These are phyloP conservation scores for Lycaon pictus DNA, from an alignment of 2,113 vertebrate genomes.

Conservation along the genomic window DNA sequence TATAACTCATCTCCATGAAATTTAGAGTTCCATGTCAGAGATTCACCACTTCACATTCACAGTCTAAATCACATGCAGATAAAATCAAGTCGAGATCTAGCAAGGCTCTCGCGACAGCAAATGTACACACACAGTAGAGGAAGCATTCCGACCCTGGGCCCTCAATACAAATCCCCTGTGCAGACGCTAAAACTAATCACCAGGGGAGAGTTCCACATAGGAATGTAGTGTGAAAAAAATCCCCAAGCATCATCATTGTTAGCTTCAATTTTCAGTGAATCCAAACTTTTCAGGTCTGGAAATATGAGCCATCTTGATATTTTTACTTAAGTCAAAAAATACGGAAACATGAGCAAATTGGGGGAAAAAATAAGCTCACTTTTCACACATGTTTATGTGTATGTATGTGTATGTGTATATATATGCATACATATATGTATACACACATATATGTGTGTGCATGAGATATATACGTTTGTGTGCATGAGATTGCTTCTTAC, in stretches of 20 bases:
- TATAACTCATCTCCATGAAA: conserved; percentile 42
- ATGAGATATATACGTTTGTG: neutral
- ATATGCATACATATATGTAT: no score
- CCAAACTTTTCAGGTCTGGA: conserved; percentile 22
- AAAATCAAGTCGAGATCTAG: conserved; percentile 36
- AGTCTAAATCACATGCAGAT: conserved; percentile 29
- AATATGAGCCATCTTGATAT: neutral
- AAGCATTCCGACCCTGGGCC: neutral
- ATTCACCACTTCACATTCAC: neutral
- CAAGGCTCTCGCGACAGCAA: neutral
- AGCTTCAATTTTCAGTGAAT: conserved; percentile 33
- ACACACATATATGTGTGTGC: neutral
- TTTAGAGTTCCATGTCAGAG: conserved; percentile 23
- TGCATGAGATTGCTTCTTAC: neutral
- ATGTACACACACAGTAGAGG: neutral
- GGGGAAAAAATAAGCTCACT: neutral
- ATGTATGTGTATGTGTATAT: neutral
- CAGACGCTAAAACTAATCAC: neutral
- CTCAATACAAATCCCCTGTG: neutral
- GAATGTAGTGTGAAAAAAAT: neutral
- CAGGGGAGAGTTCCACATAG: neutral
- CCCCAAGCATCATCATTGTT: neutral
- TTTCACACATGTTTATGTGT: neutral
- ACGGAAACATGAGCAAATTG: neutral
- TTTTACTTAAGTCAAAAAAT: conserved; percentile 4